phyloP scores from a whole-genome alignment of 2,888 invertebrate genomes.

The Panorpa germanica region DNA sequence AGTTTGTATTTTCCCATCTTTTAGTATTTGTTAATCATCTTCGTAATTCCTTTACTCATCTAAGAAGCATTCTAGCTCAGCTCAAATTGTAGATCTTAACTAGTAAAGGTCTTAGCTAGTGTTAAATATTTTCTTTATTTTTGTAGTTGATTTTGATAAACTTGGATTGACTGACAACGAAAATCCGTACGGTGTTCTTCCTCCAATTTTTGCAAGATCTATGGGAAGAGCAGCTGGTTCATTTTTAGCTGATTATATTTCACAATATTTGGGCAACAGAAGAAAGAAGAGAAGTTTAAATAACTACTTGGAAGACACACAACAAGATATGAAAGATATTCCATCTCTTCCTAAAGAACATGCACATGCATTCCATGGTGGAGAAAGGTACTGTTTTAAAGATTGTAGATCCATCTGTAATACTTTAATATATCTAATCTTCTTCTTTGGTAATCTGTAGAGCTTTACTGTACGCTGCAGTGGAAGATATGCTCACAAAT shows the following conservation, averaged over 20 bases:
- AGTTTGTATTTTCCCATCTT: background rate
- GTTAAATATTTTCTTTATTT: slow-evolving; percentile 11
- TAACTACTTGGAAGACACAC: slow-evolving; percentile 23
- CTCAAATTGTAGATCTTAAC: no score
- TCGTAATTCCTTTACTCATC: background rate
- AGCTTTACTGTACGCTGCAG: slow-evolving; percentile 54
- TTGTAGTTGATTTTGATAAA: slow-evolving; percentile 67
- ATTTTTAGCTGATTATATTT: slow-evolving; percentile 45
- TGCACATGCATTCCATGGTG: slow-evolving; percentile 50
- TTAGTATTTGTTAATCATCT: background rate
- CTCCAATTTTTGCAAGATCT: slow-evolving; percentile 55
- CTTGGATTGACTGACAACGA: slow-evolving; percentile 75
- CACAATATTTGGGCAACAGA: slow-evolving; percentile 43
- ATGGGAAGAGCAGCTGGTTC: slow-evolving; percentile 56
- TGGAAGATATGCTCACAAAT: slow-evolving; percentile 62
- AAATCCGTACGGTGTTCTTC: slow-evolving; percentile 65
- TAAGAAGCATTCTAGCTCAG: background rate
- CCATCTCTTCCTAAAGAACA: slow-evolving; percentile 25
- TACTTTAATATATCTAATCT: slow-evolving; percentile 8
- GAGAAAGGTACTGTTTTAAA: slow-evolving; percentile 35
- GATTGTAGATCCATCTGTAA: slow-evolving; percentile 2
- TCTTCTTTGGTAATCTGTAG: slow-evolving; percentile 22
- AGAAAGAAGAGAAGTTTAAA: slow-evolving; percentile 23
- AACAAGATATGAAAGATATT: slow-evolving; percentile 22
- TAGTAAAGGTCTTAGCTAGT: slow-evolving; percentile 1